phyloP scores from a whole-genome alignment of 2,797 vertebrate genomes.

The Babyrousa celebensis region DNA sequence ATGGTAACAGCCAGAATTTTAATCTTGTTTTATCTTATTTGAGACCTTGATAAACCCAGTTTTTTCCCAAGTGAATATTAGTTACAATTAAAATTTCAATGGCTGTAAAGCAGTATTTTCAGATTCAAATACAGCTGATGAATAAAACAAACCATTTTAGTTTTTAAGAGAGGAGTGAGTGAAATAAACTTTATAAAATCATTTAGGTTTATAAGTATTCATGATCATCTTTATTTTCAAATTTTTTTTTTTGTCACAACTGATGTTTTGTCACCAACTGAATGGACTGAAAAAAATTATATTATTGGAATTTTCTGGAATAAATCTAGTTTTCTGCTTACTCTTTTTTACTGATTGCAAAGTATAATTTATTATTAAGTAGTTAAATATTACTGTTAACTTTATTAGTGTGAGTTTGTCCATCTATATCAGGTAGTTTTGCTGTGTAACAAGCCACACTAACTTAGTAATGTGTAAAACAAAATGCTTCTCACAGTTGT shows the following conservation, averaged over 20 bases:
- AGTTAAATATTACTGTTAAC: conserved; percentile 1
- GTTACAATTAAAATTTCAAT: conserved; percentile 56
- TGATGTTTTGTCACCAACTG: conserved; percentile 24
- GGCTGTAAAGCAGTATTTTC: neutral
- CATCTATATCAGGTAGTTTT: neutral
- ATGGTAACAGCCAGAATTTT: conserved; percentile 17
- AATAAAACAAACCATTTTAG: conserved; percentile 17
- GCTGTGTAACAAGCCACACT: neutral
- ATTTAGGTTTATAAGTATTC: conserved; percentile 29
- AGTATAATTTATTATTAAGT: conserved; percentile 27
- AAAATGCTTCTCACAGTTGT: neutral
- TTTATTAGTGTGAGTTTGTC: neutral
- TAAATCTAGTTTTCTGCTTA: conserved; percentile 39
- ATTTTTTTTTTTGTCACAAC: neutral
- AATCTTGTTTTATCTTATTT: conserved; percentile 33
- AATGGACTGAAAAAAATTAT: conserved; percentile 20
- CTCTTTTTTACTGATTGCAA: neutral
- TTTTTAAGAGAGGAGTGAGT: neutral
- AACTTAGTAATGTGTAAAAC: conserved; percentile 14
- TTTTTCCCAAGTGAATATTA: conserved; percentile 12
- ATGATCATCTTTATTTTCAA: conserved; percentile 53
- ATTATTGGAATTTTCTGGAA: conserved; percentile 13
- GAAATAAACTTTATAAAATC: conserved; percentile 16
- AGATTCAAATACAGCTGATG: conserved; percentile 25
- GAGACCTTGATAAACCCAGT: neutral